Conservation (phyloP, 1,140 invertebrate species). For the Drosophila micromelanica region DNA sequence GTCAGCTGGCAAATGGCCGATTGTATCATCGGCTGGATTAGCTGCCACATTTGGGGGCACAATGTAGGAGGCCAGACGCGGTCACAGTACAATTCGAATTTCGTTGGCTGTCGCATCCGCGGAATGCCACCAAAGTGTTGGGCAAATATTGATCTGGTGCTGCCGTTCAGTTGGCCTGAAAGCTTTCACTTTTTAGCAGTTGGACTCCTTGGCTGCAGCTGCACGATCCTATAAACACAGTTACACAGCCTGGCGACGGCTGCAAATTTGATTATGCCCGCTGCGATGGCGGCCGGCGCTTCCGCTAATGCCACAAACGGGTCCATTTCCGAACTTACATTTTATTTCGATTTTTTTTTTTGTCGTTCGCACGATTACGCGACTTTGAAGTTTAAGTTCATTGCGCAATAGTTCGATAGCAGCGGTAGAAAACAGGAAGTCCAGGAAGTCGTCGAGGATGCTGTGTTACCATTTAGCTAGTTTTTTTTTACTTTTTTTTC, state of each 20-base stretch:
- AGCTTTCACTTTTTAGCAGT: constrained; percentile 67
- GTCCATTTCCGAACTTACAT: constrained; percentile 64
- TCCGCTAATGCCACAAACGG: constrained; percentile 67
- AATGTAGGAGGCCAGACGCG: constrained; percentile 1
- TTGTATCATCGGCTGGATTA: constrained; percentile 56
- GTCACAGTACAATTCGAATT: constrained; percentile 19
- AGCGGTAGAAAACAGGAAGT: constrained; percentile 62
- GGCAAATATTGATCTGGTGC: constrained; percentile 31
- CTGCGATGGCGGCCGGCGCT: constrained; percentile 24
- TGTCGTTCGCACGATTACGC: constrained; percentile 31
- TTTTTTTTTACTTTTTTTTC: constrained; percentile 44
- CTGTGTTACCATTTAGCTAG: constrained; percentile 25
- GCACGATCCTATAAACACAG: constrained; percentile 50
- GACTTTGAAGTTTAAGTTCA: constrained; percentile 33
- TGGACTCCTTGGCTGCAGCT: constrained; percentile 25
- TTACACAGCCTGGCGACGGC: constrained; percentile 2
- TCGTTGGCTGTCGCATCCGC: constrained; percentile 7
- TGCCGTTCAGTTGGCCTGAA: not conserved
- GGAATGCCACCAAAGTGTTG: constrained; percentile 22
- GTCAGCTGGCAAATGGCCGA: constrained; percentile 36
- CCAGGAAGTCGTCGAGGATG: constrained; percentile 58
- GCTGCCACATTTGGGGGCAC: constrained; percentile 33
- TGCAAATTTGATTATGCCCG: constrained; percentile 51
- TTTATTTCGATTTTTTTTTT: constrained; percentile 53
- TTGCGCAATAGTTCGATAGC: constrained; percentile 15